Evolutionary conservation across 2,888 invertebrate genomes (phyloP).

Genomic region (Acronicta leporina): DNA sequence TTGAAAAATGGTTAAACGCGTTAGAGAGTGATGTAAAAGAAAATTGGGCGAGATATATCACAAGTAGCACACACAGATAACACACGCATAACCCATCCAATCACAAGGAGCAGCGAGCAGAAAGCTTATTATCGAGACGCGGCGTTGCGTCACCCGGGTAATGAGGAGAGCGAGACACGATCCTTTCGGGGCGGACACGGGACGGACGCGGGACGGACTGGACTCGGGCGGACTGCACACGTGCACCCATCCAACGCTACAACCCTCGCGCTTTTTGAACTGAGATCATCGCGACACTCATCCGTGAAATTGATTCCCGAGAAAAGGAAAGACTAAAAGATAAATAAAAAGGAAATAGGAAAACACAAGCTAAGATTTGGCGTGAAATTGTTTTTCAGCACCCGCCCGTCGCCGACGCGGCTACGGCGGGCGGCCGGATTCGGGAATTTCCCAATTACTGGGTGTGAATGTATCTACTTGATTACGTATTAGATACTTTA

Average conservation of each 20-base stretch:
- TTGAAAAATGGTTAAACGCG: constrained; percentile 68
- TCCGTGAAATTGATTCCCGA: constrained; percentile 89
- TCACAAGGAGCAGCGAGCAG: constrained; percentile 83
- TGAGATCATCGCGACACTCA: constrained; percentile 88
- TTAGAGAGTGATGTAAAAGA: constrained; percentile 76
- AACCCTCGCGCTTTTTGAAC: constrained; percentile 84
- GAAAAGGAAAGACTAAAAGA: constrained; percentile 88
- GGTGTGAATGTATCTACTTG: constrained; percentile 85
- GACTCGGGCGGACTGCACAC: constrained; percentile 63
- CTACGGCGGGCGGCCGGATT: constrained; percentile 73
- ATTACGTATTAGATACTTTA: constrained; percentile 78
- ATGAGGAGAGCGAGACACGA: constrained; percentile 70
- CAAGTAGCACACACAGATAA: constrained; percentile 79
- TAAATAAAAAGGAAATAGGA: constrained; percentile 89
- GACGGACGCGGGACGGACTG: constrained; percentile 47
- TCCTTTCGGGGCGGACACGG: constrained; percentile 49
- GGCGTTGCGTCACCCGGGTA: constrained; percentile 77
- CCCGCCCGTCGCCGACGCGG: constrained; percentile 76
- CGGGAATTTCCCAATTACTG: constrained; percentile 88
- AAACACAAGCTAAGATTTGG: constrained; percentile 89
- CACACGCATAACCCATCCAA: constrained; percentile 87
- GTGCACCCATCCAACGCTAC: constrained; percentile 65
- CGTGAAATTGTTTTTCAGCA: constrained; percentile 89
- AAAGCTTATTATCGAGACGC: constrained; percentile 84
- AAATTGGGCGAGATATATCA: constrained; percentile 83